Base-by-base conservation (phyloP, 2,113 vertebrate species). In the Rana temporaria region DNA sequence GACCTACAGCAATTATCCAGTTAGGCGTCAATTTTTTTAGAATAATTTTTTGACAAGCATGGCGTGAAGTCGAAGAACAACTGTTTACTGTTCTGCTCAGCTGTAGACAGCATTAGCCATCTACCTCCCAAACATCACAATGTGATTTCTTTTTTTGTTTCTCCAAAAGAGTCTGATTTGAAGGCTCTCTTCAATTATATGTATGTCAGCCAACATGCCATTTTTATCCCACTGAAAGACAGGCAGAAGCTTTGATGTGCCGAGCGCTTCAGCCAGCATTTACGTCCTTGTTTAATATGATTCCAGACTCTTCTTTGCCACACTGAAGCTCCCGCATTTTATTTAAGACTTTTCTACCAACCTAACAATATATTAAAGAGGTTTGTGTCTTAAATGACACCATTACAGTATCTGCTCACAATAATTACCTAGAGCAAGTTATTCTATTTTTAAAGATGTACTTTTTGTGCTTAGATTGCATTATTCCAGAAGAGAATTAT, bases 1-100 rank as follows among this genome's bases (percentile, higher is more conserved):
- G 71, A 74, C 62, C 60, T 75, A 24, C 38, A 66, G 70, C 70
- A 82, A 82, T 82, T 82, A 82, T 82, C 79, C 12, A 34, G 79
- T 81, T 64, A 30, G 34, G 17, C 22, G 38, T 52, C 18, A 65
- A 56, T 81, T 48, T 80, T 53, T 26, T 9, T n/a, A 34, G 38
- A 19, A 57, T 57, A 56, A 53, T 24, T 72, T 64, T 74, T 67
- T 82, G 70, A 82, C 80, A 82, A 56, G 52, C 48, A 22, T 65
- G 48, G 60, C n/a, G 70, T 65, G 60, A 74, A 66, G 48, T 6
- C 26, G 34, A 53, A 8, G 17, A 71, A 71, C 34, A 63, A 63
- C 59, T 81, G 62, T 82, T 74, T 75, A 82, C 52, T n/a, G 62
- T 56, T 74, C 32, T 6, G 81, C 56, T 81, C 59, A 38, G 59